Base-by-base conservation (phyloP, 2,888 invertebrate species). In the Perizoma flavofasciatum region DNA sequence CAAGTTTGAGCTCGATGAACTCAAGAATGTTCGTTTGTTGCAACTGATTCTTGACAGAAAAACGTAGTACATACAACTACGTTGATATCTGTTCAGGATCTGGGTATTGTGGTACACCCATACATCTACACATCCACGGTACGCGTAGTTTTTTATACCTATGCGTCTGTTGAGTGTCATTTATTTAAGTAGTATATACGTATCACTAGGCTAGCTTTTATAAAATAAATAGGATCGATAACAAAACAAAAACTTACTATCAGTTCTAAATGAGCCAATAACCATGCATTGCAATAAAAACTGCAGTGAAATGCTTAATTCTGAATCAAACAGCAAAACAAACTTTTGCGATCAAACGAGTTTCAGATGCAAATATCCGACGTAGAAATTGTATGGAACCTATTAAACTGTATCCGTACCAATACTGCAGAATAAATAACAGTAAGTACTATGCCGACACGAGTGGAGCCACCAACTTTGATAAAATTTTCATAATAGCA, bases 401-500 rank as follows among this genome's bases (percentile, higher is more conserved):
- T 65, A 72, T 73, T 71, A 68, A 74, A 74, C 63, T 66, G 67
- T 72, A 68, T 71, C 70, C 68, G 63, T 49, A 48, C 43, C 10
- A 8, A 45, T 74, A 75, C 72, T 71, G 72, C 72, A 75, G 79
- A 79, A 81, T 75, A 72, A 74, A 71, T 73, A 74, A 9, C 40
- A 60, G 40, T 44, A 22, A 22, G 11, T 41, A 45, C 22, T 40
- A 41, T 72, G 72, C 76, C 78, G 72, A 88, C 86, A 81, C 86
- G 73, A 86, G 74, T 72, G 83, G 84, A 88, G 81, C 77, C 78
- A 74, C 75, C 76, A 85, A 88, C 82, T 88, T 89, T 89, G 89
- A 89, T 90, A 90, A 89, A 88, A 89, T 86, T 89, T 90, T 88
- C 87, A 89, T 85, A 86, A 83, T 37, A 37, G 22, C 82, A 79